Conservation (phyloP, 2,888 invertebrate species). For the Nysson spinosus region DNA sequence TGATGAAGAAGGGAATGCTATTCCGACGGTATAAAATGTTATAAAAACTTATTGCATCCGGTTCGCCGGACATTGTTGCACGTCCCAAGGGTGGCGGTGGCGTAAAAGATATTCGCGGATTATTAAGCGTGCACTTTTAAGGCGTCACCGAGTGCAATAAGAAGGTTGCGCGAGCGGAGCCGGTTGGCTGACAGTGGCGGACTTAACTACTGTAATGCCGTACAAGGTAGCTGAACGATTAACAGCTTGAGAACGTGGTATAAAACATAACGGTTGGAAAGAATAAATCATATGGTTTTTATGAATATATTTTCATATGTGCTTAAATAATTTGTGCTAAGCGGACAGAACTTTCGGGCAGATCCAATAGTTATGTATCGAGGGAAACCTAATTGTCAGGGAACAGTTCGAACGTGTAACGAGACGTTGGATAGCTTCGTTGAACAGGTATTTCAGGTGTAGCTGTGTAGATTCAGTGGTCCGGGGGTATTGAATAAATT, state of each 20-base stretch:
- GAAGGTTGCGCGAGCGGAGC: slow-evolving; percentile 51
- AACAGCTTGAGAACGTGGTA: slow-evolving; percentile 54
- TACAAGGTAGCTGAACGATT: slow-evolving; percentile 65
- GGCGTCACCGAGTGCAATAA: slow-evolving; percentile 60
- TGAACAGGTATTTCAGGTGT: slow-evolving; percentile 51
- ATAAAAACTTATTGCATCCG: too few species aligned
- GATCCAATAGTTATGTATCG: slow-evolving; percentile 7
- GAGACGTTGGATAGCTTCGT: slow-evolving; percentile 58
- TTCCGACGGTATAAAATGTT: too few species aligned
- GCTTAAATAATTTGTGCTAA: too few species aligned
- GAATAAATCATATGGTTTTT: too few species aligned
- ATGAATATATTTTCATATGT: too few species aligned
- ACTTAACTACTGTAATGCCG: slow-evolving; percentile 55
- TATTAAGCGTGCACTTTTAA: slow-evolving; percentile 66
- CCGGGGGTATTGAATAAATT: slow-evolving; percentile 62
- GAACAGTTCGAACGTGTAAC: slow-evolving; percentile 65
- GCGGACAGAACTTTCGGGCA: too few species aligned
- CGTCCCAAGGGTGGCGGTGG: slow-evolving; percentile 27
- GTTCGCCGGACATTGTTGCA: too few species aligned
- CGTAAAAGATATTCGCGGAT: slow-evolving; percentile 53
- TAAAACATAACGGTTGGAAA: too few species aligned
- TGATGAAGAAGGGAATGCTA: too few species aligned
- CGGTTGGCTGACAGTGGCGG: slow-evolving; percentile 50
- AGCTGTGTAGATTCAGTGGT: slow-evolving; percentile 27
- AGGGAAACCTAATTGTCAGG: slow-evolving; percentile 62